These are phyloP conservation scores for Hoplostethus atlanticus DNA, from an alignment of 2,797 vertebrate genomes.

Conservation along the genomic window DNA sequence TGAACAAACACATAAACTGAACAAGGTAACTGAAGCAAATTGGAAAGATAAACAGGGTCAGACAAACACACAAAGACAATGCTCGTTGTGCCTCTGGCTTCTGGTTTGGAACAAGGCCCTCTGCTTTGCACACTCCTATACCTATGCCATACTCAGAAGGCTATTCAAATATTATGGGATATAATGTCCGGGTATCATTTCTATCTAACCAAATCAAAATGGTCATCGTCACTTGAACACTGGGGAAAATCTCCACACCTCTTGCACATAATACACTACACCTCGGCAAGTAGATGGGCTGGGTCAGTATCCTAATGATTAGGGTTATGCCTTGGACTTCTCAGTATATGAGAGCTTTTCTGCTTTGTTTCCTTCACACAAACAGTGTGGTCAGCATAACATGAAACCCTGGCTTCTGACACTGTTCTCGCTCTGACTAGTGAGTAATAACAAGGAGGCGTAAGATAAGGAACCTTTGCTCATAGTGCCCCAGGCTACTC, in stretches of 20 bases:
- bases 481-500: neutral
- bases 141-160: neutral
- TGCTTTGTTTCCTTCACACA: neutral
- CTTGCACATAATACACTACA: too few relatives aligned
- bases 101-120: slow-evolving; percentile 1
- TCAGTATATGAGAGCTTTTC: neutral
- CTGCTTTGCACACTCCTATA: neutral
- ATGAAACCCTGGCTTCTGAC: slow-evolving; percentile 1
- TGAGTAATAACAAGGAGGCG: neutral
- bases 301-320: neutral
- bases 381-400: slow-evolving; percentile 1
- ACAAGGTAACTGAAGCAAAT: slow-evolving; percentile 2
- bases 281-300: too few relatives aligned
- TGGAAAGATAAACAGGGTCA: slow-evolving; percentile 16
- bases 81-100: neutral
- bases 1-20: neutral
- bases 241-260: neutral
- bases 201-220: neutral
- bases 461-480: neutral
- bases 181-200: neutral
- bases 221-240: neutral
- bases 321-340: neutral
- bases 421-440: neutral
- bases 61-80: slow-evolving; percentile 11
- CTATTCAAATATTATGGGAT: neutral